A percentile compares a stretch with the other conserved stretches of the same genome.
Evolutionary conservation across 92 coral and sea anemone species (phyloP).

Genomic region (Actinernus sp.): DNA sequence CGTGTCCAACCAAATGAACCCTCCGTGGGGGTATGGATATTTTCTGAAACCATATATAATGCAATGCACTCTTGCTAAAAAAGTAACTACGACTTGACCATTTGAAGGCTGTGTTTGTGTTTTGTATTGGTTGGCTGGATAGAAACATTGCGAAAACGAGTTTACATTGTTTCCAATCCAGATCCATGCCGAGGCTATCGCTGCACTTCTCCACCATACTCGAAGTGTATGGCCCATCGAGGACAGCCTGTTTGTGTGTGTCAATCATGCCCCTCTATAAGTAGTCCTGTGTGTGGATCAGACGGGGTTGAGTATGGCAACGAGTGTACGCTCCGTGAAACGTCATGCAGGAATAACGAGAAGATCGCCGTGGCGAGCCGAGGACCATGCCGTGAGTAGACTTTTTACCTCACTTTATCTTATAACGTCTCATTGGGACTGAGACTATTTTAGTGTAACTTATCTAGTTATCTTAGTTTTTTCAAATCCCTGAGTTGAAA

Average conservation of each 20-base stretch:
- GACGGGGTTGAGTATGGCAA: conserved; percentile 45
- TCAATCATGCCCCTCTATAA: conserved; percentile 23
- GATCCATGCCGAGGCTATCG: background rate
- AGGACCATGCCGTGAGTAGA: conserved; percentile 15
- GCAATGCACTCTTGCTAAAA: no score
- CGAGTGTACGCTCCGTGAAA: background rate
- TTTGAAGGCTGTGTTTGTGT: no score
- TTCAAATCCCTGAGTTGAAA: no score
- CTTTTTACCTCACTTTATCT: no score
- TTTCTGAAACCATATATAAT: no score
- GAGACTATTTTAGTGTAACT: no score
- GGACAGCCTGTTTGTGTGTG: conserved; percentile 2
- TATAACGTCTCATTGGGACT: no score
- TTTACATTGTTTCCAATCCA: background rate
- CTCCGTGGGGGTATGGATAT: no score
- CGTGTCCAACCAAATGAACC: no score
- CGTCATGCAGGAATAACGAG: background rate
- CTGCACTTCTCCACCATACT: conserved; percentile 31
- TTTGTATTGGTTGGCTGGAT: no score
- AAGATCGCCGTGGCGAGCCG: background rate
- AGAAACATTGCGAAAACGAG: background rate
- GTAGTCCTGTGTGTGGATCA: conserved; percentile 78
- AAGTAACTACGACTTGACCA: no score
- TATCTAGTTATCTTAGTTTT: no score
- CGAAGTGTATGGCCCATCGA: background rate